Evolutionary conservation across 2,113 vertebrate species (phyloP), one percentile per base, ranked within the genome.

Genomic region (Gila orcuttii): DNA sequence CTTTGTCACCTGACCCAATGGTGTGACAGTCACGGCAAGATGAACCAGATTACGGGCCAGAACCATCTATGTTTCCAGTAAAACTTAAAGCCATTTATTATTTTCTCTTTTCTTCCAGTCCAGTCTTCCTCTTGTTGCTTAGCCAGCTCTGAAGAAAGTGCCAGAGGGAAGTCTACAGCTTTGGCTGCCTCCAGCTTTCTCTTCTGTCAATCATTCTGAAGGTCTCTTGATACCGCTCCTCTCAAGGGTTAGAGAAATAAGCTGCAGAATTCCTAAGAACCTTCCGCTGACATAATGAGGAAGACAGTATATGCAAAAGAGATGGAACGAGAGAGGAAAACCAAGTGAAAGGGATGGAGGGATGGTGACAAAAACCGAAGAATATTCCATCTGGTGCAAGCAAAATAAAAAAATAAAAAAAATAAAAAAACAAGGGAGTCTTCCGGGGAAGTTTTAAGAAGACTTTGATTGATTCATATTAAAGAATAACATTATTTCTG

Each of bases 161-260:
- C 88, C 85, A 80, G 90, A 87, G 88, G 86, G 89, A 89, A 82
- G 86, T 79, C 62, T 87, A 79, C 86, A 86, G 86, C 57, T 50
- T 87, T 88, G 69, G 88, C 90, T 45, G 28, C 79, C 90, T 93
- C 86, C 90, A 83, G 83, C 86, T 87, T 62, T 76, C 86, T 89
- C 86, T 85, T 86, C 90, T 89, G 93, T 94, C 93, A 92, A 92
- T 94, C 94, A 94, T 1, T 15, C 47, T 28, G 8, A 87, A n/a
- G 33, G 86, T 84, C 87, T 76, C 36, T 55, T 62, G 89, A 87
- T 92, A 88, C 31, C 47, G 50, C 80, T 89, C 45, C 69, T 78
- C 83, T 86, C 75, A 73, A 85, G 86, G 89, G 87, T 93, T 91
- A 92, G 62, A 83, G 90, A 94, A 94, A 94, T 90, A 94, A 92